Evolutionary conservation across 2,888 invertebrate genomes (phyloP).

Genomic region (Acrobeloides nanus): DNA sequence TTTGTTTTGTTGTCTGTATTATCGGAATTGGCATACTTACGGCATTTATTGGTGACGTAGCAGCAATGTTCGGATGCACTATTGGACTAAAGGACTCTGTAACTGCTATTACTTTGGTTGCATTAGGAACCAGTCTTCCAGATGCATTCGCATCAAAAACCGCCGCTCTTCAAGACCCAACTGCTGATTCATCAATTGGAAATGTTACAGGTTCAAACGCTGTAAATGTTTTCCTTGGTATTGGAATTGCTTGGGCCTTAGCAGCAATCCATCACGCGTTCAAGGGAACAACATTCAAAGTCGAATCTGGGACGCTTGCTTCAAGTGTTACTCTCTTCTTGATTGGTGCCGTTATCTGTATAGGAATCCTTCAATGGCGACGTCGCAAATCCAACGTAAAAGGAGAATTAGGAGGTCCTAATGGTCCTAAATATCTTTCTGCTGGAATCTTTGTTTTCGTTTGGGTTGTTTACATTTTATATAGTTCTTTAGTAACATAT

Average conservation of each 20-base stretch:
- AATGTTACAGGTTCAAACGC: constrained; percentile 98
- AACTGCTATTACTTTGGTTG: constrained; percentile 93
- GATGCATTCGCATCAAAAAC: constrained; percentile 99
- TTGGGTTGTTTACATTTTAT: constrained; percentile 75
- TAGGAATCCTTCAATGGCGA: constrained; percentile 72
- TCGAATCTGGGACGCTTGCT: constrained; percentile 76
- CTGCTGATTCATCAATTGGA: constrained; percentile 87
- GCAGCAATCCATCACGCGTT: constrained; percentile 46
- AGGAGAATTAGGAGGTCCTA: constrained; percentile 84
- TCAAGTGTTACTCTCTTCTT: constrained; percentile 96
- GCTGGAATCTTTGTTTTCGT: constrained; percentile 72
- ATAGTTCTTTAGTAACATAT: constrained; percentile 90
- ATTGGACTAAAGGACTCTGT: constrained; percentile 90
- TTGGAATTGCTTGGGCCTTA: constrained; percentile 58
- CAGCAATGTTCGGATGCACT: constrained; percentile 93
- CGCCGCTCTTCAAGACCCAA: constrained; percentile 89
- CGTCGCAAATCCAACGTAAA: constrained; percentile 49
- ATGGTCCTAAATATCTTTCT: constrained; percentile 68
- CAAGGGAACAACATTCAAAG: constrained; percentile 54
- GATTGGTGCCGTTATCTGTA: constrained; percentile 74
- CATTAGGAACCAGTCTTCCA: constrained; percentile 94
- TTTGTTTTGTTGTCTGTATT: constrained; percentile 87
- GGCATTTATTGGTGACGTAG: constrained; percentile 90
- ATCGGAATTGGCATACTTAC: constrained; percentile 85
- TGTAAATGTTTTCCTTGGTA: constrained; percentile 84